phyloP scores from a whole-genome alignment of 1,140 invertebrate genomes.

The Ephestia elutella region DNA sequence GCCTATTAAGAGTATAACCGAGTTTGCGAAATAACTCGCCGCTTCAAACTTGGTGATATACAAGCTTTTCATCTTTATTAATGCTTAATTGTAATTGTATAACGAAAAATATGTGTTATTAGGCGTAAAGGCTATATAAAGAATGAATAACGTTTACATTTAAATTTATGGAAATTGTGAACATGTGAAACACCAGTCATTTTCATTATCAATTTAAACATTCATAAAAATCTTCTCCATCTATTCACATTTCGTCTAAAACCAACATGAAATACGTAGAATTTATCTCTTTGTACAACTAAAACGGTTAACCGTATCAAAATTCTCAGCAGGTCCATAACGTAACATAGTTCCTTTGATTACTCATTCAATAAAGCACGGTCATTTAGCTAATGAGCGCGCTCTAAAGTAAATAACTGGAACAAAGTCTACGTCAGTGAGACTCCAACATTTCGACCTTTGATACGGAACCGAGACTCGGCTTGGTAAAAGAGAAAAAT shows the following conservation, averaged over 20 bases:
- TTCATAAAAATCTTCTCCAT: too few species aligned
- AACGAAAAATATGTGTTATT: neutral
- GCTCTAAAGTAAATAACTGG: slow-evolving; percentile 60
- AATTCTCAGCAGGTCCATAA: slow-evolving; percentile 7
- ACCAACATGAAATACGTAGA: neutral
- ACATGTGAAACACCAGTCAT: too few species aligned
- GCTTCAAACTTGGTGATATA: neutral
- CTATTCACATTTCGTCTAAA: neutral
- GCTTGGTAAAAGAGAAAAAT: slow-evolving; percentile 40
- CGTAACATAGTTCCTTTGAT: slow-evolving; percentile 29
- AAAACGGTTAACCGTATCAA: slow-evolving; percentile 5
- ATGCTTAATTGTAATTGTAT: neutral
- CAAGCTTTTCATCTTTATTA: neutral
- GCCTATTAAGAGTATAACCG: neutral
- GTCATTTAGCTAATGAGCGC: slow-evolving; percentile 64
- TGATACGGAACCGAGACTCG: slow-evolving; percentile 39
- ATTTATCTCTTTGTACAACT: neutral
- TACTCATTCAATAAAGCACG: slow-evolving; percentile 54
- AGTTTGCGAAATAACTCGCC: neutral
- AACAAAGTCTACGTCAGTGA: slow-evolving; percentile 55
- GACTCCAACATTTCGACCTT: slow-evolving; percentile 47
- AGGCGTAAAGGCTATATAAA: too few species aligned
- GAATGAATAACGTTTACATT: too few species aligned
- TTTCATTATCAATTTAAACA: too few species aligned
- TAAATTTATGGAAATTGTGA: too few species aligned